Base-by-base conservation (phyloP, 2,113 vertebrate species). In the Hemibagrus wyckioides region DNA sequence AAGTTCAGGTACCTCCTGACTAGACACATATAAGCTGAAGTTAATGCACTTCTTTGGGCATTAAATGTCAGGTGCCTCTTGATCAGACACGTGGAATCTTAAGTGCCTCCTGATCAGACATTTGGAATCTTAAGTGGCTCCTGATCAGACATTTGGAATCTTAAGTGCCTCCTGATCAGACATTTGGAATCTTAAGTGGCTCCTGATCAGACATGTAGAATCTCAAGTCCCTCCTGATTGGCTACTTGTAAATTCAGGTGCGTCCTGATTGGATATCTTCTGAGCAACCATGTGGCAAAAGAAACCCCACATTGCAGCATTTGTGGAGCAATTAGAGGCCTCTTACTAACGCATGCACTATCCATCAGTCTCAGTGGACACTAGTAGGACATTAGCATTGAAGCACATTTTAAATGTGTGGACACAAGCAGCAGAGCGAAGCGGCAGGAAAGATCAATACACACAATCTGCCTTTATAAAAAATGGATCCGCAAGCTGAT, bases 381-480 rank as follows among this genome's bases (percentile, higher is more conserved):
- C 23, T 28, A 77, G 73, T 33, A 25, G 75, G 84, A 63, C 39
- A 79, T 85, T 85, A 30, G 23, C 57, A 85, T 61, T 36, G 56
- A 50, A 57, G 25, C 14, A 36, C 52, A 59, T 76, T 85, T 76
- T 48, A 48, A 85, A 85, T 33, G 41, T 61, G 75, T 85, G 56
- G 84, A 85, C 73, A 65, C 75, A 48, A 79, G 84, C 84, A 85
- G 56, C 73, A n/a, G 84, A 77, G 41, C 28, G n/a, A 63, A 44
- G 59, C 80, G 14, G 59, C 25, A 41, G 33, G 81, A 79, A 79
- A 76, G 48, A 85, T 85, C 84, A 36, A 79, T 85, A 61, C 56
- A 52, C 28, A 1, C 81, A 33, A 83, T 83, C 61, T 48, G 61
- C n/a, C 41, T 83, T 69, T 61, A 65, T 77, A 59, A 85, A 77